A percentile compares a stretch with the other conserved stretches of the same genome.
These are phyloP conservation scores for Danio jaintianensis DNA, from an alignment of 2,797 vertebrate species.

Conservation along the genomic window DNA sequence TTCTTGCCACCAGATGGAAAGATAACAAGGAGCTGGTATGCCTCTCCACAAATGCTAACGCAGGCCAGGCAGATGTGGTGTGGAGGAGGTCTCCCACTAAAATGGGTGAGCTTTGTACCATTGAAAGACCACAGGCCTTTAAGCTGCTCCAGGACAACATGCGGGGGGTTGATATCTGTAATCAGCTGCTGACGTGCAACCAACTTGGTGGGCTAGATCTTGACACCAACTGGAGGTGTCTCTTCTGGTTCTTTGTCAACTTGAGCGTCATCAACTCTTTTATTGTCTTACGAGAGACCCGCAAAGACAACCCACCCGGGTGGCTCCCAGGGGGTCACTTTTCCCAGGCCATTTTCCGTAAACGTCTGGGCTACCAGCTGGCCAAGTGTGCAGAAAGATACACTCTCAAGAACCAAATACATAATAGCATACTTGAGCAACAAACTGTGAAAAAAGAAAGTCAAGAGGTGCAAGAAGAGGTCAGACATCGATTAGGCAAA, in stretches of 20 bases:
- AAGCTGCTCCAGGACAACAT: constrained; percentile 83
- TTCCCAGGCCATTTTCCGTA: constrained; percentile 77
- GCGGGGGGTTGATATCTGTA: constrained; percentile 84
- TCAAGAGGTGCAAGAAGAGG: constrained; percentile 7
- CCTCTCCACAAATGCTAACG: constrained; percentile 76
- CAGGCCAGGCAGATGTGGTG: constrained; percentile 72
- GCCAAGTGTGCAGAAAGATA: constrained; percentile 72
- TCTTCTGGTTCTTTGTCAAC: constrained; percentile 84
- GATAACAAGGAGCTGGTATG: constrained; percentile 82
- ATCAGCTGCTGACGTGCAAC: constrained; percentile 82
- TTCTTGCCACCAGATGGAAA: constrained; percentile 80
- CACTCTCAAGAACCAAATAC: constrained; percentile 54
- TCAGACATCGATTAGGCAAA: constrained; percentile 72
- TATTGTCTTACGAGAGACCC: constrained; percentile 79
- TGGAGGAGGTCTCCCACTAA: constrained; percentile 78
- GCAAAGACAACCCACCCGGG: constrained; percentile 74
- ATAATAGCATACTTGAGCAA: constrained; percentile 33
- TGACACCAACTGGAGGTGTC: constrained; percentile 77
- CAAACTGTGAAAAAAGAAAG: constrained; percentile 41
- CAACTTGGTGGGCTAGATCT: constrained; percentile 75
- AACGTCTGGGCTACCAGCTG: constrained; percentile 78
- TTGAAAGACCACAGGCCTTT: constrained; percentile 77
- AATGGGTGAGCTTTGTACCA: constrained; percentile 70
- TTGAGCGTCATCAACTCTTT: constrained; percentile 81
- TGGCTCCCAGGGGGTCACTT: constrained; percentile 82